Conservation (phyloP, 2,113 vertebrate genomes). For the Cairina moschata region DNA sequence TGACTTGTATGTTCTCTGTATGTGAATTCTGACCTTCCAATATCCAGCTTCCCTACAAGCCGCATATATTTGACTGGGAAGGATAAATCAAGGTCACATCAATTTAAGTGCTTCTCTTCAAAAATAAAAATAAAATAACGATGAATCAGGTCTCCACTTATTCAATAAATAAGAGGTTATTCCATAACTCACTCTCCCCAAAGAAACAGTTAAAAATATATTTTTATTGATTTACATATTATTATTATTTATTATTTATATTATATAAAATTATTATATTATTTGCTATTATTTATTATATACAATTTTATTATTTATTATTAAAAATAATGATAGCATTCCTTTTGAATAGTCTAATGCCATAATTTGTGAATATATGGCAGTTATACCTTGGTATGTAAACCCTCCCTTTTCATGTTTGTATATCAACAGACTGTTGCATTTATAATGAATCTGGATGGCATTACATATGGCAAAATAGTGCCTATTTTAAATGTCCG, state of each 20-base stretch:
- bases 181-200: neutral
- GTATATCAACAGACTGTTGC: neutral
- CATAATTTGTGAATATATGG: neutral
- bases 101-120: neutral
- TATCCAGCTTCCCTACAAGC: neutral
- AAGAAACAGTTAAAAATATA: neutral
- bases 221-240: too few species aligned
- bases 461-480: neutral
- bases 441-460: neutral
- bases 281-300: too few species aligned
- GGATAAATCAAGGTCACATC: neutral
- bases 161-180: neutral
- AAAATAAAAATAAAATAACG: neutral
- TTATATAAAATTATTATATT: too few species aligned
- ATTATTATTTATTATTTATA: too few species aligned
- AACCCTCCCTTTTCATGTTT: neutral
- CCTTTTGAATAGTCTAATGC: neutral
- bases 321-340: neutral
- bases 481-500: neutral
- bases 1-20: neutral
- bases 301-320: too few species aligned
- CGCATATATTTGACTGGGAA: neutral
- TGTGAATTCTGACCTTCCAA: neutral
- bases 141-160: neutral
- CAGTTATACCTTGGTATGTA: neutral